A percentile compares a stretch with the other conserved stretches of the same genome.
Conservation (phyloP, 2,797 vertebrate genomes). For the Diplodus sargus region DNA sequence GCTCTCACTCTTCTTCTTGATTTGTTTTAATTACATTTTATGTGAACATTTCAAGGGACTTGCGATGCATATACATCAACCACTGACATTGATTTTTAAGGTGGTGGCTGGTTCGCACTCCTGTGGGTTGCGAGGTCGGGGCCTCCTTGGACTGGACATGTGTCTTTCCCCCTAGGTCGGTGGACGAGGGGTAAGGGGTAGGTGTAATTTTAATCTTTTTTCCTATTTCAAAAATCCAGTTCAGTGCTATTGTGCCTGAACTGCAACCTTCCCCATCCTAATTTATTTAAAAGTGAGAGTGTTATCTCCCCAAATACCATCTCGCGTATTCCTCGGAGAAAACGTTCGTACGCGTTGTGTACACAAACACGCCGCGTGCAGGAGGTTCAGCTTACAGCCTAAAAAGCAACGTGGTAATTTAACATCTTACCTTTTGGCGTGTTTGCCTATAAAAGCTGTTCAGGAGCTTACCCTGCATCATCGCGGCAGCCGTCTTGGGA, state of each 20-base stretch:
- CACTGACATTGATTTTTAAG: no score
- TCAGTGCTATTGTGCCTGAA: neutral
- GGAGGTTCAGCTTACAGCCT: conserved; percentile 37
- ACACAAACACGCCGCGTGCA: conserved; percentile 35
- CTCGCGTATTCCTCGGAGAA: conserved; percentile 50
- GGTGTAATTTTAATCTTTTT: neutral
- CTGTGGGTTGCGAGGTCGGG: no score
- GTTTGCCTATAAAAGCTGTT: conserved; percentile 61
- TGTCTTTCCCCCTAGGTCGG: no score
- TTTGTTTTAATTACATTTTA: neutral
- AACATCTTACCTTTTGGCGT: conserved; percentile 59
- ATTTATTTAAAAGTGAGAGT: conserved; percentile 32
- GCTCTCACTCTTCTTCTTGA: neutral
- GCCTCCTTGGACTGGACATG: no score
- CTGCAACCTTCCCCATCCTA: conserved; percentile 20
- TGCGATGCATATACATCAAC: no score
- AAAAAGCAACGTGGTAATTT: conserved; percentile 54
- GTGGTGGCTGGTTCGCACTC: no score
- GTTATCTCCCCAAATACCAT: conserved; percentile 50
- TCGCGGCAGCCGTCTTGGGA: conserved; percentile 61
- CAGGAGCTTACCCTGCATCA: conserved; percentile 46
- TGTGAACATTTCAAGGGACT: neutral
- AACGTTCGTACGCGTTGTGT: conserved; percentile 27
- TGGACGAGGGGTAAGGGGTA: no score
- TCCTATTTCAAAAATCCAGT: neutral